Evolutionary conservation across 2,113 vertebrate genomes (phyloP).

Genomic region (Dunckerocampus dactyliophorus): DNA sequence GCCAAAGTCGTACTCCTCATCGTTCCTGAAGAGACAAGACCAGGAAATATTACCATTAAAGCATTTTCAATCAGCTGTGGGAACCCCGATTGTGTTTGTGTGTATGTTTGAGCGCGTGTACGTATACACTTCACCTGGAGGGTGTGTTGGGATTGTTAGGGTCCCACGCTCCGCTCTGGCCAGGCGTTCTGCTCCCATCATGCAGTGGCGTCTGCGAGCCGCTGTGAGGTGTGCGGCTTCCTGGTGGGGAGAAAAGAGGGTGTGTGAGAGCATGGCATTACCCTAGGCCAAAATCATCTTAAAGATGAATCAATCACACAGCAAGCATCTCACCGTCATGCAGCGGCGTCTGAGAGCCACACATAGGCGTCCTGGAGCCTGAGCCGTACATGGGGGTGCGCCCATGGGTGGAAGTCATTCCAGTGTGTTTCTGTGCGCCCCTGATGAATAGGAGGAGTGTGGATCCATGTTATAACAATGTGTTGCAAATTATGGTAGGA

Average conservation of each 20-base stretch:
- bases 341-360: conserved; percentile 87
- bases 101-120: neutral
- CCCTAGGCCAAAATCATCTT: too few relatives aligned
- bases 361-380: conserved; percentile 91
- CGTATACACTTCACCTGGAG: conserved; percentile 76
- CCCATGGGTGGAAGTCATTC: conserved; percentile 81
- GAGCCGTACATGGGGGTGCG: conserved; percentile 91
- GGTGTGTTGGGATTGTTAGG: conserved; percentile 93
- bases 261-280: too few relatives aligned
- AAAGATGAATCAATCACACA: neutral
- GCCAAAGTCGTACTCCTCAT: conserved; percentile 89
- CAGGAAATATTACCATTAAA: neutral
- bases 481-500: too few relatives aligned
- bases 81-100: neutral
- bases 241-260: conserved; percentile 49
- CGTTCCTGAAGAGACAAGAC: conserved; percentile 67
- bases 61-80: neutral
- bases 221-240: conserved; percentile 88
- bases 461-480: neutral
- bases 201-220: conserved; percentile 91
- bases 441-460: conserved; percentile 46
- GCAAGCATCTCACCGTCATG: conserved; percentile 80
- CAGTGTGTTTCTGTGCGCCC: conserved; percentile 77
- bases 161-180: conserved; percentile 94
- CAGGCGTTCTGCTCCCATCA: conserved; percentile 89